These are phyloP conservation scores for Mactra quadrangularis DNA, from an alignment of 1,140 invertebrate species.

Conservation along the genomic window DNA sequence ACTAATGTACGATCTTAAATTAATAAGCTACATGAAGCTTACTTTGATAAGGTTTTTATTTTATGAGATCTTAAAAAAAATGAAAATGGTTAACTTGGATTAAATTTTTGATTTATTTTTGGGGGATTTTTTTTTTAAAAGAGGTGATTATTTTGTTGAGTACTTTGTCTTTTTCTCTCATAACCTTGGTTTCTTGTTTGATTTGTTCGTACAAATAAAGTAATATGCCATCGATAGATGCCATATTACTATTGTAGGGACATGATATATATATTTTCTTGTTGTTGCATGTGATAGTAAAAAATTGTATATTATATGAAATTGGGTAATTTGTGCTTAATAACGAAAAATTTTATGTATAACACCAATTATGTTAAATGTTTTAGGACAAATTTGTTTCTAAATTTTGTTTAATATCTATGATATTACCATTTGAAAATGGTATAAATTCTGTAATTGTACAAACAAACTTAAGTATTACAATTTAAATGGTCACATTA, in stretches of 20 bases:
- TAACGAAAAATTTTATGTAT: constrained; percentile 2
- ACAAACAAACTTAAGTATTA: not conserved
- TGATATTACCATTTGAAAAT: constrained; percentile 6
- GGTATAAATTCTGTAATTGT: constrained; percentile 7
- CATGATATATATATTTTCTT: not conserved
- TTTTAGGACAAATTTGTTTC: constrained; percentile 24
- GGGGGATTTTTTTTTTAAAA: no score
- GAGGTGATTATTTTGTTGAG: no score
- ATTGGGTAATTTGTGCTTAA: constrained; percentile 20
- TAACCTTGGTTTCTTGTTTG: constrained; percentile 52
- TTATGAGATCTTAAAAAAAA: no score
- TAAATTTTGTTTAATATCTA: constrained; percentile 10
- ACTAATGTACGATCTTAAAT: no score
- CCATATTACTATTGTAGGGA: constrained; percentile 42
- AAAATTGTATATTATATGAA: constrained; percentile 7
- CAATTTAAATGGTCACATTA: constrained; percentile 1
- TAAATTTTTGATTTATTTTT: no score
- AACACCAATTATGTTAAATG: constrained; percentile 1
- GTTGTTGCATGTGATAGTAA: constrained; percentile 35
- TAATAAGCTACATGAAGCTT: no score
- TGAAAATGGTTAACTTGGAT: no score
- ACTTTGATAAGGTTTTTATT: no score
- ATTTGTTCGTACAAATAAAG: constrained; percentile 42
- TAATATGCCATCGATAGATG: constrained; percentile 13
- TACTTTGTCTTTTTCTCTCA: not conserved